Percentiles rank a stretch among this genome's conserved stretches.
Evolutionary conservation across 2,113 vertebrate species (phyloP).

Genomic region (Poeciliopsis prolifica): DNA sequence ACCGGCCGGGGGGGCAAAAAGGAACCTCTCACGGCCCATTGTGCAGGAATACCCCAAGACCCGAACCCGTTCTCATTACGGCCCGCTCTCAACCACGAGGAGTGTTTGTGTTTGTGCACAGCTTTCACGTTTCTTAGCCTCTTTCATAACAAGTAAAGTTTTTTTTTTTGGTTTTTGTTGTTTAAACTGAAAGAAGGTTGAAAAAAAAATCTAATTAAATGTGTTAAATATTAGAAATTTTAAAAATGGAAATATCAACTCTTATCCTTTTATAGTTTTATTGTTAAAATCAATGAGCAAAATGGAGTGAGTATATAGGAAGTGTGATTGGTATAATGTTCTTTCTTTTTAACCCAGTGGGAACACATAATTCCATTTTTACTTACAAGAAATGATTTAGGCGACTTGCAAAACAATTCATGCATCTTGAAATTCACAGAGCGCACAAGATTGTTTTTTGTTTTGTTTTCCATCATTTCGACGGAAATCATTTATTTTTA

Average conservation of each 20-base stretch:
- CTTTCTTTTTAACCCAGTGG: background rate
- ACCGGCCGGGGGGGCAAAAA: slow-evolving; percentile 73
- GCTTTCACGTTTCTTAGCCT: slow-evolving; percentile 32
- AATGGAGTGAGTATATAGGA: background rate
- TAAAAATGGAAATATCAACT: background rate
- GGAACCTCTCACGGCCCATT: slow-evolving; percentile 73
- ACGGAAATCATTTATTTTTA: no score
- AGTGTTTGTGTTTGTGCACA: slow-evolving; percentile 63
- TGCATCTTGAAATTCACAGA: no score
- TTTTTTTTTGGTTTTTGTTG: background rate
- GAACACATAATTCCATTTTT: background rate
- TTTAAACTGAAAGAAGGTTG: background rate
- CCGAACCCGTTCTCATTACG: slow-evolving; percentile 43
- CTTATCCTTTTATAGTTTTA: background rate
- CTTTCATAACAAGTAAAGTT: slow-evolving; percentile 28
- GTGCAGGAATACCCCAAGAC: slow-evolving; percentile 64
- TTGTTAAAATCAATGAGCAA: background rate
- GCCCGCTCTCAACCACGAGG: slow-evolving; percentile 53
- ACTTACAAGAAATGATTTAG: background rate
- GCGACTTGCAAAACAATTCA: no score
- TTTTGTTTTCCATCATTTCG: no score
- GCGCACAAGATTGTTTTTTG: no score
- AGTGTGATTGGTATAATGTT: background rate
- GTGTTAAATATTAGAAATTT: background rate
- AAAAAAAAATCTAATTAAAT: background rate